Percentiles rank a stretch among this genome's conserved stretches.
phyloP scores from a whole-genome alignment of 1,140 invertebrate genomes.

The Eciton burchellii region DNA sequence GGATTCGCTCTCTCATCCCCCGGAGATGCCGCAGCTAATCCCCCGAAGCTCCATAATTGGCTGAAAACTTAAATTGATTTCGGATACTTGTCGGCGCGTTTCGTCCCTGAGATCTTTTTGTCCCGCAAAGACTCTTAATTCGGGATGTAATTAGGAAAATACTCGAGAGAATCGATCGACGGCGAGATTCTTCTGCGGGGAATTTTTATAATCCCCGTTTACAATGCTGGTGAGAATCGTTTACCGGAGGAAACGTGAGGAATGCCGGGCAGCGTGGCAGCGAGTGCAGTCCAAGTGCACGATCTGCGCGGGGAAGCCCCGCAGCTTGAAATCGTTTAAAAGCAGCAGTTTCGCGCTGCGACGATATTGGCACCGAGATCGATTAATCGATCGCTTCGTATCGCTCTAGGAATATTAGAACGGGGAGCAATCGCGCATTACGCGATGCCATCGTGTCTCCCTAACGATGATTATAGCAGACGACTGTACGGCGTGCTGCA shows the following conservation, averaged over 20 bases:
- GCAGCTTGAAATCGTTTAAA: no score
- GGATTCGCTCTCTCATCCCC: not conserved
- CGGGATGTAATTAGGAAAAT: not conserved
- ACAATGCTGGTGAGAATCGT: no score
- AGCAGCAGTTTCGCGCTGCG: no score
- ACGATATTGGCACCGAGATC: not conserved
- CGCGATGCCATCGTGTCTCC: conserved; percentile 9
- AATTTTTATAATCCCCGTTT: no score
- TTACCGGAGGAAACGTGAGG: no score
- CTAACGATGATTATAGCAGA: conserved; percentile 22
- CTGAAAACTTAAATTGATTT: conserved; percentile 4
- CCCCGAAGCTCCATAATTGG: not conserved
- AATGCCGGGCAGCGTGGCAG: no score
- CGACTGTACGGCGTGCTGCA: not conserved
- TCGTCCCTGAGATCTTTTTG: not conserved
- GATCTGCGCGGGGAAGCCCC: no score
- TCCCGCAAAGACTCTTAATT: not conserved
- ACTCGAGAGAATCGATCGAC: not conserved
- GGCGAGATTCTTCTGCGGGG: not conserved
- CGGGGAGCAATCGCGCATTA: not conserved
- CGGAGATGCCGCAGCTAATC: not conserved
- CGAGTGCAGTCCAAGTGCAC: no score
- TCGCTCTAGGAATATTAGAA: conserved; percentile 3
- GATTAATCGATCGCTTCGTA: conserved; percentile 19
- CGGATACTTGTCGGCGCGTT: not conserved